These are phyloP conservation scores for Eristalis tenax DNA, from an alignment of 2,888 invertebrate species.

Conservation along the genomic window DNA sequence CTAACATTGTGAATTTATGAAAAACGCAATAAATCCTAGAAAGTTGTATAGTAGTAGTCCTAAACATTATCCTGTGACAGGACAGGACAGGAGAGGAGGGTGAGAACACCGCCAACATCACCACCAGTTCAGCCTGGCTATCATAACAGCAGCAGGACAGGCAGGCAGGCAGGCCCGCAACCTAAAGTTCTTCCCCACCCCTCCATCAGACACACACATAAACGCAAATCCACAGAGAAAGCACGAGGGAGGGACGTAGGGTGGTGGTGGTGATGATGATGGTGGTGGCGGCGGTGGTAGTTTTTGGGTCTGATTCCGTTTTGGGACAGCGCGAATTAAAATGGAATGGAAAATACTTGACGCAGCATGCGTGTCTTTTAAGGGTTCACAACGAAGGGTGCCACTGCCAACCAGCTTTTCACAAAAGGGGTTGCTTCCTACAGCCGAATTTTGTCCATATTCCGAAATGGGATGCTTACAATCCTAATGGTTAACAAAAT, in stretches of 20 bases:
- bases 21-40: conserved; percentile 67
- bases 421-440: conserved; percentile 46
- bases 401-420: not conserved
- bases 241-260: conserved; percentile 1
- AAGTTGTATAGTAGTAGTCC: conserved; percentile 62
- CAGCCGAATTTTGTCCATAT: not conserved
- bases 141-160: too few relatives aligned
- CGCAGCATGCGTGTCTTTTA: conserved; percentile 22
- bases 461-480: not conserved
- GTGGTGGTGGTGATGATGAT: too few relatives aligned
- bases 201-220: not conserved
- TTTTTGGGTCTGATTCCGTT: conserved; percentile 69
- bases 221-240: not conserved
- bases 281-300: not conserved
- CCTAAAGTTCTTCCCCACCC: too few relatives aligned
- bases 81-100: not conserved
- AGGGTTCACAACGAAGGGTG: conserved; percentile 54
- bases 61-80: conserved; percentile 52
- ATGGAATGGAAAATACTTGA: conserved; percentile 42
- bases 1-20: conserved; percentile 63
- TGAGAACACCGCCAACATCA: conserved; percentile 9
- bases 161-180: too few relatives aligned
- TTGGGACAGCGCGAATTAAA: conserved; percentile 66
- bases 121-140: conserved; percentile 9
- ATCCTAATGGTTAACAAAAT: not conserved